Conservation (phyloP, 2,113 vertebrate species). For the Bubalus kerabau region DNA sequence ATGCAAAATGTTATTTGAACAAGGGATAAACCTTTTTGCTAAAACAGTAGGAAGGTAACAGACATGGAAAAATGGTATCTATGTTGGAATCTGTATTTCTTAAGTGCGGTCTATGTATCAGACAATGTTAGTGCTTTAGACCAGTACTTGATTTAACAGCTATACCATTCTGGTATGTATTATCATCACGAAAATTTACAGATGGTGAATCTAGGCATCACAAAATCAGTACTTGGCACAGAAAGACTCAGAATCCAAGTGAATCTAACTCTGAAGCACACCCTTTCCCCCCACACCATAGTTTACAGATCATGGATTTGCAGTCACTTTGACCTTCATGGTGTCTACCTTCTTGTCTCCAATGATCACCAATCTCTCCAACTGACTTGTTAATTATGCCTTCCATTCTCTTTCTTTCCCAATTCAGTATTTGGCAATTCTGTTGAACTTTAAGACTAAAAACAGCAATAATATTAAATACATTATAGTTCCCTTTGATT, state of each 20-base stretch:
- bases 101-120: background rate
- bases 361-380: background rate
- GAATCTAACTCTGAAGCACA: background rate
- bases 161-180: background rate
- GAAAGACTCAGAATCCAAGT: background rate
- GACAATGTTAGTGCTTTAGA: background rate
- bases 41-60: background rate
- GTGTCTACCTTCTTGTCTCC: background rate
- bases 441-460: background rate
- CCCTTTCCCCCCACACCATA: accelerated
- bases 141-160: background rate
- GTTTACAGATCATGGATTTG: background rate
- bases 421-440: background rate
- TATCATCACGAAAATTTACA: background rate
- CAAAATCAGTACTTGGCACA: background rate
- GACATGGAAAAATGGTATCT: background rate
- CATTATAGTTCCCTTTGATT: background rate
- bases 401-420: background rate
- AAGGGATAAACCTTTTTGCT: background rate
- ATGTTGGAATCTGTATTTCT: background rate
- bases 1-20: background rate
- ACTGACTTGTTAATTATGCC: background rate
- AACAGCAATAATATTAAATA: background rate
- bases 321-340: background rate
- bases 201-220: background rate